Evolutionary conservation across 2,797 vertebrate genomes (phyloP).

Genomic region (Pseudopleuronectes americanus): DNA sequence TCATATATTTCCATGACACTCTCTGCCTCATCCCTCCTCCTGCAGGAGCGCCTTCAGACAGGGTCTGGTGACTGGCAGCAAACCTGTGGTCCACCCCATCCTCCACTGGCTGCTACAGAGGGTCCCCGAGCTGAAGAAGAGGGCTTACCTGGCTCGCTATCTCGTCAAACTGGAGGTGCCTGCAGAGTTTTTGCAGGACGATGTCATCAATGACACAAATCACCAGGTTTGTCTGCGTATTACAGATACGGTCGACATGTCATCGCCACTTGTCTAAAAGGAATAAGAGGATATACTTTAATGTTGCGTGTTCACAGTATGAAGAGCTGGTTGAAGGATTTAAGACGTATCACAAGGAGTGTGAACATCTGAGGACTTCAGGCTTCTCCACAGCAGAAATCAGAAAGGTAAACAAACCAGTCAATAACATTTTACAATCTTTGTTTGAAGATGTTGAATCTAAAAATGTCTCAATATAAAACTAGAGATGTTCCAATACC

Average conservation of each 20-base stretch:
- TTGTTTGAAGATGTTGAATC: background rate
- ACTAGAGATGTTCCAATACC: too few relatives aligned
- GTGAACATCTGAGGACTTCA: constrained; percentile 93
- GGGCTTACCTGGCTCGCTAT: constrained; percentile 94
- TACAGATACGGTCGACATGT: background rate
- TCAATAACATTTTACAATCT: background rate
- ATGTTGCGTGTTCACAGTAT: constrained; percentile 83
- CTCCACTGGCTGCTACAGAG: constrained; percentile 95
- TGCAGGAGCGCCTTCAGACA: constrained; percentile 92
- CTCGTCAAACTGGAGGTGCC: constrained; percentile 94
- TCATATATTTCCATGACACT: background rate
- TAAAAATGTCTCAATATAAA: background rate
- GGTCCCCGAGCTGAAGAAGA: constrained; percentile 92
- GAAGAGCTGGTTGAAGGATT: constrained; percentile 96
- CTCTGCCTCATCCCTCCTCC: background rate
- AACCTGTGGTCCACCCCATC: constrained; percentile 93
- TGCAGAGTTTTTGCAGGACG: constrained; percentile 93
- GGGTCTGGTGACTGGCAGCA: constrained; percentile 93
- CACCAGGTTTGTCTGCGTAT: constrained; percentile 87
- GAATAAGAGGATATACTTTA: background rate
- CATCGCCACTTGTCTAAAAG: background rate
- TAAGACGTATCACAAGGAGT: constrained; percentile 96
- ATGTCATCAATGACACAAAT: constrained; percentile 89
- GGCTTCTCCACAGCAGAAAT: constrained; percentile 97
- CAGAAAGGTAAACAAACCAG: constrained; percentile 86